phyloP scores from a whole-genome alignment of 23 tunicate species.

The Ciona savignyi region DNA sequence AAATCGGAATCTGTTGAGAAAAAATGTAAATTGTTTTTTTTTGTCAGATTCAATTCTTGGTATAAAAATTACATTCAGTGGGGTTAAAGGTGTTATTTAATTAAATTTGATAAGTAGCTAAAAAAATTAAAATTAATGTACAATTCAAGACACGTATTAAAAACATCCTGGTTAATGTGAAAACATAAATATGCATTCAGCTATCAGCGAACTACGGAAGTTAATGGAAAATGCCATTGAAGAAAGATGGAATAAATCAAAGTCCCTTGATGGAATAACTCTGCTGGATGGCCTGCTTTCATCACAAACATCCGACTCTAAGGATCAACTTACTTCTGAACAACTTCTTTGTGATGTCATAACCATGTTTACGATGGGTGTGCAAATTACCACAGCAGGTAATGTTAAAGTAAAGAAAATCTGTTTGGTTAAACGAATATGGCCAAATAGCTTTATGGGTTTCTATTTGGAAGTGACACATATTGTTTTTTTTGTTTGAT shows the following conservation, averaged over 20 bases:
- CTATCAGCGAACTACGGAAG: constrained; percentile 9
- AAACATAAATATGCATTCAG: constrained; percentile 23
- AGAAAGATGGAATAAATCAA: constrained; percentile 24
- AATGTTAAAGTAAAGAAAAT: not conserved
- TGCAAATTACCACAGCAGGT: constrained; percentile 50
- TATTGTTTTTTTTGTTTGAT: no score
- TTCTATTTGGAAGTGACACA: no score
- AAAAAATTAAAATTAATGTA: no score
- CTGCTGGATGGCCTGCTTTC: constrained; percentile 39
- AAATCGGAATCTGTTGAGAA: constrained; percentile 6
- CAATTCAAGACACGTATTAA: no score
- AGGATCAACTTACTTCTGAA: constrained; percentile 10
- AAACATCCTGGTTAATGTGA: no score
- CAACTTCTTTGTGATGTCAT: constrained; percentile 50
- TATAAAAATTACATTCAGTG: no score
- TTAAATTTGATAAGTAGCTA: no score
- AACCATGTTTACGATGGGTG: constrained; percentile 57
- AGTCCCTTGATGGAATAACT: not conserved
- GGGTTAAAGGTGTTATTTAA: no score
- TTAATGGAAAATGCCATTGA: constrained; percentile 62
- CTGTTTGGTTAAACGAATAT: no score
- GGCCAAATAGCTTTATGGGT: no score
- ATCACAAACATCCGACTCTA: constrained; percentile 19
- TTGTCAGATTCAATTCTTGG: no score
- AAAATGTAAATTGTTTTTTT: not conserved